These are phyloP conservation scores for Oriolus oriolus DNA, from an alignment of 2,113 vertebrate genomes.

Conservation along the genomic window DNA sequence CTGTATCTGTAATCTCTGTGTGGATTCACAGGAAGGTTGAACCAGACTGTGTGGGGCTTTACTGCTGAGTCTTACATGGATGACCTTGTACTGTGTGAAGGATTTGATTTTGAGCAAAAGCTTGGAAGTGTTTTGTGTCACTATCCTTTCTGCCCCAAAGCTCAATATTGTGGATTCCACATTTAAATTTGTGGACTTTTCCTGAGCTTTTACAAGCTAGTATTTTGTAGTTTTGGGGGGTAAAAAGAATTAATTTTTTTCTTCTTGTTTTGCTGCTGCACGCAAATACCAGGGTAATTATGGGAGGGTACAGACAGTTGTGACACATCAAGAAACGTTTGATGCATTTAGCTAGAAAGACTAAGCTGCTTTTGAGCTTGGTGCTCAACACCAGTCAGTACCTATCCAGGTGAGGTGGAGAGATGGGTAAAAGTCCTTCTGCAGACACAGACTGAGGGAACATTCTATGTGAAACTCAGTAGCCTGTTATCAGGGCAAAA, in stretches of 20 bases:
- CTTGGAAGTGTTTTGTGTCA: neutral
- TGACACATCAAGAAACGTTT: neutral
- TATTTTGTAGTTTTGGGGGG: accelerated
- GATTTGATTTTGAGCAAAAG: neutral
- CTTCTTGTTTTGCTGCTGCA: neutral
- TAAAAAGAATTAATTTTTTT: neutral
- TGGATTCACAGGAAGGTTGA: neutral
- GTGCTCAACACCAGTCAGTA: neutral
- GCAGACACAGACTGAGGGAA: neutral
- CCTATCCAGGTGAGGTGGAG: neutral
- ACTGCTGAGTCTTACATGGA: neutral
- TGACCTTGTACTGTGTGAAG: neutral
- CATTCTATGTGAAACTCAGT: neutral
- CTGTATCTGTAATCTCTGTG: accelerated
- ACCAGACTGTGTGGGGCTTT: neutral
- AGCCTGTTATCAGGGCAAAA: slow-evolving; percentile 27
- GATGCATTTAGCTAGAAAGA: neutral
- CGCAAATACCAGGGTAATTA: neutral
- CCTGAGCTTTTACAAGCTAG: neutral
- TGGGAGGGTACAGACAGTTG: neutral
- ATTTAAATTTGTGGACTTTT: neutral
- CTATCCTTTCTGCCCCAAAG: neutral
- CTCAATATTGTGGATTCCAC: neutral
- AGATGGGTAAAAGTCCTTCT: neutral
- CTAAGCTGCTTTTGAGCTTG: neutral